Evolutionary conservation across 2,113 vertebrate species (phyloP).

Genomic region (Trichechus manatus): DNA sequence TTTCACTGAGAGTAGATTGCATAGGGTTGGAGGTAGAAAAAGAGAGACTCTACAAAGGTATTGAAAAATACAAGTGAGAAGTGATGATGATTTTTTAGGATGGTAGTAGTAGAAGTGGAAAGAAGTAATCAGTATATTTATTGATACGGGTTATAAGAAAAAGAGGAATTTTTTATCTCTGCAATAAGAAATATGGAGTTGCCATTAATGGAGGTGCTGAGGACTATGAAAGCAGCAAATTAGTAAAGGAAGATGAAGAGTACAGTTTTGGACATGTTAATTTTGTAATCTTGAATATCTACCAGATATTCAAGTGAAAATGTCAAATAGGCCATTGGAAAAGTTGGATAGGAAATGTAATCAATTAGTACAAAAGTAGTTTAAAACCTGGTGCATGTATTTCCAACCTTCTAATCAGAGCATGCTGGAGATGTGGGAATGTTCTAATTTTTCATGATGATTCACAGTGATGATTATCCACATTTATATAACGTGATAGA

Average conservation of each 20-base stretch:
- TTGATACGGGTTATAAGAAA: accelerated
- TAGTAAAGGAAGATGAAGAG: background rate
- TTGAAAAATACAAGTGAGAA: too few relatives aligned
- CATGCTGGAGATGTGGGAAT: accelerated
- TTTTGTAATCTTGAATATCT: background rate
- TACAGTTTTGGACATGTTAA: too few relatives aligned
- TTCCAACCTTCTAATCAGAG: background rate
- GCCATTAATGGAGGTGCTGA: accelerated
- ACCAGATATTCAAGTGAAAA: accelerated
- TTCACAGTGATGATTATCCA: accelerated
- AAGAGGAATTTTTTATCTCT: background rate
- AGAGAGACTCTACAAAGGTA: background rate
- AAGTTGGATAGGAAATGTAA: accelerated
- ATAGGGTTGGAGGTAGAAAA: too few relatives aligned
- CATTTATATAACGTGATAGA: accelerated
- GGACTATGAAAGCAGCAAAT: too few relatives aligned
- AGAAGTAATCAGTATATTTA: accelerated
- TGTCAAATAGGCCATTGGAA: accelerated
- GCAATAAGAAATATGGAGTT: too few relatives aligned
- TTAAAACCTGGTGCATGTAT: accelerated
- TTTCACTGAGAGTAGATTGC: too few relatives aligned
- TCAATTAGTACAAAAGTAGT: accelerated
- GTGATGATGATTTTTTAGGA: accelerated
- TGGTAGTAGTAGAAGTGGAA: background rate
- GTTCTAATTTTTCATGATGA: accelerated